Conservation (phyloP, 2,113 vertebrate species). For the Pseudorhombus dupliciocellatus region DNA sequence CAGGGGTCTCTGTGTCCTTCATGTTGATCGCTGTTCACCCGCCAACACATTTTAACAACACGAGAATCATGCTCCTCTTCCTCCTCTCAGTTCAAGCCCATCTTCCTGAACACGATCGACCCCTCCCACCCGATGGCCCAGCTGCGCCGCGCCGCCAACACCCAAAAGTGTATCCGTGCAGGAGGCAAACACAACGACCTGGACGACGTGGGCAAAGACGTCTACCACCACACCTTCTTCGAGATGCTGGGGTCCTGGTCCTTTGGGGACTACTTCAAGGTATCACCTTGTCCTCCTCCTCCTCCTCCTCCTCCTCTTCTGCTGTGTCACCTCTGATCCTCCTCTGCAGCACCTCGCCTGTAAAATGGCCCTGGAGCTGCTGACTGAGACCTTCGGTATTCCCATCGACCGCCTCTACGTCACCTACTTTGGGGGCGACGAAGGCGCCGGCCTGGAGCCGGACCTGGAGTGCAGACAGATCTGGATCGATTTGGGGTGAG, state of each 20-base stretch:
- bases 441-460: conserved; percentile 89
- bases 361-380: conserved; percentile 92
- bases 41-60: background rate
- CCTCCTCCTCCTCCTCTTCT: background rate
- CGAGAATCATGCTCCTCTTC: background rate
- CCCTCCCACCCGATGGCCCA: conserved; percentile 94
- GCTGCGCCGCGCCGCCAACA: conserved; percentile 92
- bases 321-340: background rate
- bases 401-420: conserved; percentile 93
- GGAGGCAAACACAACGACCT: conserved; percentile 98
- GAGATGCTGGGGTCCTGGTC: conserved; percentile 99
- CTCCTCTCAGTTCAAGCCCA: conserved; percentile 91
- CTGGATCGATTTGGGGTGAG: conserved; percentile 97
- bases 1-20: accelerated
- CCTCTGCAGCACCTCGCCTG: conserved; percentile 89
- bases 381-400: conserved; percentile 95
- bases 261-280: conserved; percentile 99
- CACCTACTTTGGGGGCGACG: conserved; percentile 94
- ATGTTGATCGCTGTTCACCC: background rate
- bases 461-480: conserved; percentile 98
- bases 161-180: conserved; percentile 97
- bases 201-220: conserved; percentile 97
- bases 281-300: conserved; percentile 52
- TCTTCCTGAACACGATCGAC: conserved; percentile 97
- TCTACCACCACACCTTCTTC: conserved; percentile 99